Evolutionary conservation across 2,113 vertebrate genomes (phyloP), one percentile per base, ranked within the genome.

Genomic region (Protobothrops mucrosquamatus): DNA sequence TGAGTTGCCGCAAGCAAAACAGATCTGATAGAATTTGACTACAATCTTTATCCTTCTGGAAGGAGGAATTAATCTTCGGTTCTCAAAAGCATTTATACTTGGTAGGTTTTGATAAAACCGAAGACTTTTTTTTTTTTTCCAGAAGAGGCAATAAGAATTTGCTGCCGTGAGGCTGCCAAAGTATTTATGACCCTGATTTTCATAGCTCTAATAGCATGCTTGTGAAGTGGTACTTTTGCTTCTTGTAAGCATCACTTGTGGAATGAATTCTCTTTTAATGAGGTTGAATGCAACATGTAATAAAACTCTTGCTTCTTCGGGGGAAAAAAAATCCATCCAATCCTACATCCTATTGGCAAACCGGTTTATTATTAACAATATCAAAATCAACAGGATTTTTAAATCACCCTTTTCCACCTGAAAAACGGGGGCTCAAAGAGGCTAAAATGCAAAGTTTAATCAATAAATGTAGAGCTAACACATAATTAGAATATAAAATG

Each of bases 1-100:
- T 97, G 97, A 95, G 96, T 97, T 95, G 97, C 97, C 97, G 95
- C 95, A 91, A 97, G 97, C 96, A 95, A 97, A 97, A 96, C 0
- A 57, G 95, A 90, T 94, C 96, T 97, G 97, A 97, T 96, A 96
- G 97, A 97, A 98, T 98, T 98, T 97, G 97, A 98, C 98, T 97
- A 97, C 97, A 97, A 98, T 97, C 97, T 97, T 97, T 98, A 98
- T 97, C 97, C 97, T 97, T 98, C 96, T 97, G 96, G 95, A 96
- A 94, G 93, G 92, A 93, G 97, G 97, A 97, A 98, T 98, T 98
- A 98, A 98, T 98, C 97, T 98, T 97, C 96, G 95, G 96, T 96
- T 96, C 97, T 97, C 97, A 97, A 97, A 97, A 98, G 95, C 95
- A 97, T 97, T 98, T 97, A 97, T 96, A 97, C 96, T 97, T 97